Conservation (phyloP, 2,888 invertebrate species). For the Cyaniris semiargus region DNA sequence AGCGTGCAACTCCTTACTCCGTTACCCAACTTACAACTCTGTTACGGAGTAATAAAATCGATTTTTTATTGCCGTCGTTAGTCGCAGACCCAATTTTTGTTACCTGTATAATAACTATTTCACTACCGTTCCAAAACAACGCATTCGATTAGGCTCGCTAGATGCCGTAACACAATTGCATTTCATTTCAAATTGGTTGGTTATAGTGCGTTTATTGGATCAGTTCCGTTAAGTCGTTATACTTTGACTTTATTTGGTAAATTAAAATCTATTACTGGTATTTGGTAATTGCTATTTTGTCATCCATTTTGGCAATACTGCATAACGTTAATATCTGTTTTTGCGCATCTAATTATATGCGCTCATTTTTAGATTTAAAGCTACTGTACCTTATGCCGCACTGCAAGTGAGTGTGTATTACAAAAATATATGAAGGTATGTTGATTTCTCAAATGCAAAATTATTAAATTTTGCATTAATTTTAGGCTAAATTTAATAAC, state of each 20-base stretch:
- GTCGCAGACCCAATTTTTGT: slow-evolving; percentile 48
- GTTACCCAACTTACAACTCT: slow-evolving; percentile 51
- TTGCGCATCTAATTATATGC: background rate
- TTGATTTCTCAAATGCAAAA: too few relatives aligned
- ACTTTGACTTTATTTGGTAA: slow-evolving; percentile 33
- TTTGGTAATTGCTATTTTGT: background rate
- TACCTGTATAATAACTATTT: slow-evolving; percentile 62
- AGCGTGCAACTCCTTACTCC: slow-evolving; percentile 53
- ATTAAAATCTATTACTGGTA: background rate
- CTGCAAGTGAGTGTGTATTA: too few relatives aligned
- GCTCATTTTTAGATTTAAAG: too few relatives aligned
- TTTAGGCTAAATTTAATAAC: too few relatives aligned
- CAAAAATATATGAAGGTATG: too few relatives aligned
- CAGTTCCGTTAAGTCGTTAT: slow-evolving; percentile 41
- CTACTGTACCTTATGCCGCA: too few relatives aligned
- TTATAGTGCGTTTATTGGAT: slow-evolving; percentile 39
- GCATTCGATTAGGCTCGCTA: slow-evolving; percentile 56
- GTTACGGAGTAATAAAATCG: slow-evolving; percentile 49
- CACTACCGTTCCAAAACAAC: slow-evolving; percentile 65
- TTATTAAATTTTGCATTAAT: too few relatives aligned
- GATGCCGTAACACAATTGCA: slow-evolving; percentile 58
- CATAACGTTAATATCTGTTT: background rate
- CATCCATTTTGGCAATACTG: background rate
- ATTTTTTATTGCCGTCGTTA: slow-evolving; percentile 43
- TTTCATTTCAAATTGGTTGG: slow-evolving; percentile 47